phyloP scores from a whole-genome alignment of 2,113 vertebrate genomes.

The Macquaria ambigua region DNA sequence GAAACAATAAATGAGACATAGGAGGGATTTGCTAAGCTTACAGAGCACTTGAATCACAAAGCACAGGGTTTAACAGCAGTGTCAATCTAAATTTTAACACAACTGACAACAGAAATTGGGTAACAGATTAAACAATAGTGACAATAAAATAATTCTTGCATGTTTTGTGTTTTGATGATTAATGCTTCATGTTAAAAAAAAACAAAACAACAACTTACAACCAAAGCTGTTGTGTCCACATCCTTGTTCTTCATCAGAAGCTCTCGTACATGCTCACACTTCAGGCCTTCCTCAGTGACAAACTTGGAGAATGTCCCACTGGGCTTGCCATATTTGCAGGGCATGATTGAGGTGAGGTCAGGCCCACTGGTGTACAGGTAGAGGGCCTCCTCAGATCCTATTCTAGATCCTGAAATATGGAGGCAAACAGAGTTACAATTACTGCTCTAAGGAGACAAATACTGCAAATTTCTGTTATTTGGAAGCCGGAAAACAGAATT shows the following conservation, averaged over 20 bases:
- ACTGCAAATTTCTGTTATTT: neutral
- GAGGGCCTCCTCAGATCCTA: conserved; percentile 93
- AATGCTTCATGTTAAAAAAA: neutral
- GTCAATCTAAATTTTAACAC: neutral
- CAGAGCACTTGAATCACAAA: conserved; percentile 40
- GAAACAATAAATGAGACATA: conserved; percentile 62
- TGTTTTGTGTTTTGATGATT: neutral
- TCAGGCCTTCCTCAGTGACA: conserved; percentile 91
- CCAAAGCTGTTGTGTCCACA: conserved; percentile 89
- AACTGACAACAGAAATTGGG: neutral
- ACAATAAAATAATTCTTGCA: conserved; percentile 2
- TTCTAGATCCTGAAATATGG: conserved; percentile 87
- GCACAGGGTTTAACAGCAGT: neutral
- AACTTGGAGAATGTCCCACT: conserved; percentile 89
- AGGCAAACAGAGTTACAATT: conserved; percentile 34
- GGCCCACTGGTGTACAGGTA: conserved; percentile 93
- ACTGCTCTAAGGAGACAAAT: neutral
- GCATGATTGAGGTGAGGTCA: conserved; percentile 94
- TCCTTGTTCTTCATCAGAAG: conserved; percentile 91
- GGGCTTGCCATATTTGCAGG: conserved; percentile 94
- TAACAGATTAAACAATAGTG: neutral
- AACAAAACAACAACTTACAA: conserved; percentile 84
- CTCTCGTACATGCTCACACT: conserved; percentile 89
- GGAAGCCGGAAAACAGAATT: neutral
- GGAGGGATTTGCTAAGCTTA: conserved; percentile 30